Conservation (phyloP, 2,113 vertebrate species). For the Willisornis vidua region DNA sequence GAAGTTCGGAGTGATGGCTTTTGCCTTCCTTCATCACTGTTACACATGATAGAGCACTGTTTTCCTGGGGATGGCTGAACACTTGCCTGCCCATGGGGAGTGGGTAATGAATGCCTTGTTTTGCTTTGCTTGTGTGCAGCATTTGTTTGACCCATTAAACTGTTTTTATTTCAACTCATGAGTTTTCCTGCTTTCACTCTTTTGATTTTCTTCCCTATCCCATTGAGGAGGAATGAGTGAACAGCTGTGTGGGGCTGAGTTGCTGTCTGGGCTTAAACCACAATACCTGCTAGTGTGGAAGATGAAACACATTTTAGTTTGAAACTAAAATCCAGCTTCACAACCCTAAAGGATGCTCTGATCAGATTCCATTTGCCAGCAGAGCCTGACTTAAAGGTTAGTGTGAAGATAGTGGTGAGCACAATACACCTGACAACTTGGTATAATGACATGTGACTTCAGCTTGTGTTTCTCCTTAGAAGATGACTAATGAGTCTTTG, state of each 20-base stretch:
- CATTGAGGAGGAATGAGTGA: background rate
- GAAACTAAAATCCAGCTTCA: background rate
- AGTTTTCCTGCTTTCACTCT: background rate
- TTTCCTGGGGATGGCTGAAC: background rate
- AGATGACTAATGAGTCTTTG: slow-evolving; percentile 58
- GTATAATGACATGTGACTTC: slow-evolving; percentile 24
- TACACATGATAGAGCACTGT: background rate
- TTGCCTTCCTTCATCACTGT: background rate
- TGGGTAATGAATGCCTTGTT: background rate
- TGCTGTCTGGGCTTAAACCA: background rate
- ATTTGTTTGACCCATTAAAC: background rate
- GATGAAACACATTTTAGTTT: background rate
- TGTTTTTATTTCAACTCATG: background rate
- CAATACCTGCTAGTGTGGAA: rapidly evolving
- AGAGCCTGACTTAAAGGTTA: slow-evolving; percentile 2
- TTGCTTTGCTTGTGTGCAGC: background rate
- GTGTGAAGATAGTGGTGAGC: background rate
- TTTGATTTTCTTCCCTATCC: background rate
- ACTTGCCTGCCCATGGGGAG: background rate
- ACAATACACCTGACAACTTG: background rate
- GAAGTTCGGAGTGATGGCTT: background rate
- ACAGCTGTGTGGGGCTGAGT: background rate
- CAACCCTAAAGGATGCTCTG: background rate
- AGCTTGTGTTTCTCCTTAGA: slow-evolving; percentile 47
- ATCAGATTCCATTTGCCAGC: background rate